Base-by-base conservation (phyloP, 2,888 invertebrate genomes). In the Acleris laterana region DNA sequence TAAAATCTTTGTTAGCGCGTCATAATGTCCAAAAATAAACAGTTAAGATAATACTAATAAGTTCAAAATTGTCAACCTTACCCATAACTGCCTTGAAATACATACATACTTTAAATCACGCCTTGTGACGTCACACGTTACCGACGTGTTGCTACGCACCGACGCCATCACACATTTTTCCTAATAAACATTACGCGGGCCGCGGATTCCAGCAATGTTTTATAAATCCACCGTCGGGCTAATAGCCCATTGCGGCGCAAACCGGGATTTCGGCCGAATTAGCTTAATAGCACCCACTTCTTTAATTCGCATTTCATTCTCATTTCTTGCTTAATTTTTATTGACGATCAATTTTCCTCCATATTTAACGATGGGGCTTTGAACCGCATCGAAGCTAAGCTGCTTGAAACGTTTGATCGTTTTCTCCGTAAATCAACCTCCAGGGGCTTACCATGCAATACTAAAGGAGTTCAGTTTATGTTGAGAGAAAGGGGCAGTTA, bases 251-350 rank as follows among this genome's bases (percentile, higher is more conserved):
- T 88, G 83, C 80, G 86, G 83, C 71, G 76, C 75, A 75, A 83
- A 84, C 82, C 82, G 81, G 86, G 87, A 83, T 86, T 87, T 84
- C 82, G 78, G 78, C 83, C 78, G 86, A 87, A 88, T 90, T 89
- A 88, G 79, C 80, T 79, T 87, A 87, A 89, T 85, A 82, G 85
- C 82, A 73, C 78, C 82, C 81, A 84, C 84, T 89, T 84, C 85
- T 89, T 87, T 84, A 87, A 85, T 87, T 84, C 77, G 74, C 83
- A 77, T 88, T 88, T 82, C 69, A 73, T 74, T 81, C 77, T 51
- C 51, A 66, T 76, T 77, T 74, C 71, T 71, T 78, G 77, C 81
- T 82, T 80, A 80, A 80, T 82, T 79, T 69, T 68, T 69, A 73
- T 76, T 76, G 63, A 68, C 72, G 70, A 73, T 79, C 77, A 57